Percentiles rank a stretch among this genome's conserved stretches.
Evolutionary conservation across 2,113 vertebrate genomes (phyloP).

Genomic region (Lasiurus cinereus): DNA sequence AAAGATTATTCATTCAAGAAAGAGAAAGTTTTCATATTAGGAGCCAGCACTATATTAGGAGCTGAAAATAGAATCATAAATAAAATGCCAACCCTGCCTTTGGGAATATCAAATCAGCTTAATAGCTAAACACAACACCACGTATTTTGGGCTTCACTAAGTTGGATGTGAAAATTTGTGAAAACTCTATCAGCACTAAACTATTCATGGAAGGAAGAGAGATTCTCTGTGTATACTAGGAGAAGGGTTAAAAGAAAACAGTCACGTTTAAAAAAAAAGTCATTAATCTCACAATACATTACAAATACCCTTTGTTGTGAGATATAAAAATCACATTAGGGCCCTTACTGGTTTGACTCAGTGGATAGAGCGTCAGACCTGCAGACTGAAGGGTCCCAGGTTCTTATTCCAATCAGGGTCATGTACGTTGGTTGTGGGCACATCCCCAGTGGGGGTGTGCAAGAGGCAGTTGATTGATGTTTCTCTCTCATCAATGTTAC

Average conservation of each 20-base stretch:
- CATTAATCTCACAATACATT: neutral
- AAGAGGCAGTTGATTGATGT: too few relatives aligned
- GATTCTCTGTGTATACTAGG: neutral
- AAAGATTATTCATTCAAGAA: slow-evolving; percentile 33
- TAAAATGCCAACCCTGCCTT: slow-evolving; percentile 2
- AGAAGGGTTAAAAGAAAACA: neutral
- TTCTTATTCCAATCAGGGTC: too few relatives aligned
- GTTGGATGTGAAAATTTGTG: neutral
- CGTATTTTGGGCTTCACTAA: neutral
- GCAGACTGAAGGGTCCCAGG: too few relatives aligned
- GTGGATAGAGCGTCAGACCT: too few relatives aligned
- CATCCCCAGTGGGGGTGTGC: too few relatives aligned
- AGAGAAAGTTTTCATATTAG: slow-evolving; percentile 33
- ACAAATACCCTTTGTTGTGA: neutral
- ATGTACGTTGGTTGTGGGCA: too few relatives aligned
- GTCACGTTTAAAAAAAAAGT: neutral
- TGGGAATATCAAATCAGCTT: slow-evolving; percentile 49
- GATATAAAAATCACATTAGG: neutral
- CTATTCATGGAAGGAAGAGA: neutral
- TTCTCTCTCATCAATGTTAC: too few relatives aligned
- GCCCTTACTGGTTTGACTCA: neutral
- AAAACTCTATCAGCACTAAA: neutral
- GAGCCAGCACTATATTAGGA: neutral
- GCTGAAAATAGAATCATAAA: slow-evolving; percentile 44
- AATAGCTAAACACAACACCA: slow-evolving; percentile 21